Evolutionary conservation across 2,888 invertebrate species (phyloP).

Genomic region (Onchidella celtica): DNA sequence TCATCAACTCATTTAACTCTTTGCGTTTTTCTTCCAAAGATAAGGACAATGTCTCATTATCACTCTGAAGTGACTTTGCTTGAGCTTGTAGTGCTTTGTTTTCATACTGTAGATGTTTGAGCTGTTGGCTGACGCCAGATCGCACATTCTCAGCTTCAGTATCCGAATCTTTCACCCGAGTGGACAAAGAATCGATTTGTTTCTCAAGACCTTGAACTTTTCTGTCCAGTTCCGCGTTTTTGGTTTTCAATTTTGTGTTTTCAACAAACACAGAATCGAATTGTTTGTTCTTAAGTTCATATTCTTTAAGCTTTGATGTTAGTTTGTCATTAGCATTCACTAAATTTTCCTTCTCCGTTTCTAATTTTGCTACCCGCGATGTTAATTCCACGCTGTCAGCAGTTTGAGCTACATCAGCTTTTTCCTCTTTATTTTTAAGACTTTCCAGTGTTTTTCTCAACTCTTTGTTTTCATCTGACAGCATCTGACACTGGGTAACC

Average conservation of each 20-base stretch:
- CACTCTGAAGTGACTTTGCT: conserved; percentile 55
- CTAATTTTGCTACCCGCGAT: conserved; percentile 42
- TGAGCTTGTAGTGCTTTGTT: conserved; percentile 53
- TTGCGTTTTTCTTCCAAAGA: conserved; percentile 47
- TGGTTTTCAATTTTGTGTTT: conserved; percentile 63
- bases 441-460: conserved; percentile 60
- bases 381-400: conserved; percentile 12
- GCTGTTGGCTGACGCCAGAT: conserved; percentile 54
- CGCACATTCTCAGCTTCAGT: conserved; percentile 56
- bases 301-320: conserved; percentile 27
- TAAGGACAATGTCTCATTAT: conserved; percentile 50
- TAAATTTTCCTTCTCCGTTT: conserved; percentile 50
- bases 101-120: conserved; percentile 56
- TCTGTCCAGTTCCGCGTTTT: conserved; percentile 59
- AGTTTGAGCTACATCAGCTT: background rate
- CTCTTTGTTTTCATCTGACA: conserved; percentile 63
- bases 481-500: conserved; percentile 63
- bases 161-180: conserved; percentile 52
- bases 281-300: conserved; percentile 35
- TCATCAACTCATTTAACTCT: conserved; percentile 48
- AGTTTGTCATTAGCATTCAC: conserved; percentile 55
- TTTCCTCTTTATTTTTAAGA: conserved; percentile 40
- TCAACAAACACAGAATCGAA: conserved; percentile 53
- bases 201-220: conserved; percentile 59
- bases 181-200: conserved; percentile 55